These are phyloP conservation scores for Sebastes taczanowskii DNA, from an alignment of 2,797 vertebrate genomes.

Conservation along the genomic window DNA sequence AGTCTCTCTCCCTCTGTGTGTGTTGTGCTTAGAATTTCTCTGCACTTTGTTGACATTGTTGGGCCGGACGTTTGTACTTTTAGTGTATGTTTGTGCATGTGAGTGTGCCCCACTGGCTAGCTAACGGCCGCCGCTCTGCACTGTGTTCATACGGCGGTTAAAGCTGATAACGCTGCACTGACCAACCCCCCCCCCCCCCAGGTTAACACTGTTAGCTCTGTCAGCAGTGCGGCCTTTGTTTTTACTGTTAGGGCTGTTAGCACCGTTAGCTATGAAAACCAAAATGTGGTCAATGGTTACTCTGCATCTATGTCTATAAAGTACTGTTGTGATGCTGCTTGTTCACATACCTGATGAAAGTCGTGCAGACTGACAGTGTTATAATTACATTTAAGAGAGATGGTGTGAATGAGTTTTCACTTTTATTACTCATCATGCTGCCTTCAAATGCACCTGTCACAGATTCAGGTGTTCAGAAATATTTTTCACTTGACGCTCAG, in stretches of 20 bases:
- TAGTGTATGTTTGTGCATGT: too few species aligned
- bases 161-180: fast-evolving
- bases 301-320: neutral
- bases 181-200: too few species aligned
- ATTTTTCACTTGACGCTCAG: neutral
- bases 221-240: too few species aligned
- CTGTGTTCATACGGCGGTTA: too few species aligned
- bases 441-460: neutral
- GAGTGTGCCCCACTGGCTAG: too few species aligned
- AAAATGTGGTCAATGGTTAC: neutral
- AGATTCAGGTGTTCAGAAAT: neutral
- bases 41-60: too few species aligned
- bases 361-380: neutral
- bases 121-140: too few species aligned
- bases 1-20: too few species aligned
- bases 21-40: too few species aligned
- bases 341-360: neutral
- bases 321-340: neutral
- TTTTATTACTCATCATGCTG: neutral
- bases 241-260: neutral
- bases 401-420: neutral
- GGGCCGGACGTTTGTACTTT: too few species aligned
- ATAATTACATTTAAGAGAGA: neutral
- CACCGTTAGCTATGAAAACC: neutral
- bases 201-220: too few species aligned